Percentiles rank a stretch among this genome's conserved stretches.
These are phyloP conservation scores for Menura novaehollandiae DNA, from an alignment of 2,113 vertebrate genomes.

Conservation along the genomic window DNA sequence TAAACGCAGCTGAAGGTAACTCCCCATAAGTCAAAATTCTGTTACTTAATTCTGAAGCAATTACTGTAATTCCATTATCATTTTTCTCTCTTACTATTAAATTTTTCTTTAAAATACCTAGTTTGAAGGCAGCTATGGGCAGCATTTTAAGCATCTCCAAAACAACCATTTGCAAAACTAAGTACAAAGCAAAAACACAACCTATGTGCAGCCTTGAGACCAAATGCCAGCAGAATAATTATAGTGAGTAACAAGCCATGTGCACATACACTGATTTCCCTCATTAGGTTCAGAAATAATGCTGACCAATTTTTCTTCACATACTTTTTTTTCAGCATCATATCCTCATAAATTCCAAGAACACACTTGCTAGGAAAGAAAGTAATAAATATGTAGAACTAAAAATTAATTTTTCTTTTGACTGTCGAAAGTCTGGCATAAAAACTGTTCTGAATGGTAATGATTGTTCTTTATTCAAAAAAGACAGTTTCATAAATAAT, in stretches of 20 bases:
- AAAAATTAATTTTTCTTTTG: neutral
- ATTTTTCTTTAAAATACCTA: neutral
- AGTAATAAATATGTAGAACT: neutral
- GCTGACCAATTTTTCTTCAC: neutral
- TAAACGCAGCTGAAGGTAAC: neutral
- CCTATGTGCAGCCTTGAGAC: neutral
- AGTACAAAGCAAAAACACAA: neutral
- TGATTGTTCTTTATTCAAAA: neutral
- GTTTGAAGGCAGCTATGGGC: rapidly evolving
- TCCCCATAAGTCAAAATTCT: neutral
- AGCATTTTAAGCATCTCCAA: neutral
- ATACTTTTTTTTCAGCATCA: neutral
- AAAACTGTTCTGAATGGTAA: neutral
- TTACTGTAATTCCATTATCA: neutral
- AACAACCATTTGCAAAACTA: neutral
- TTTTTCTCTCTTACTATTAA: neutral
- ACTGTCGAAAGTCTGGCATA: neutral
- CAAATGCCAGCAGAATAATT: neutral
- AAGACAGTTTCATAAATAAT: neutral
- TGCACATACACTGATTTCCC: neutral
- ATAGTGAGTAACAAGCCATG: neutral
- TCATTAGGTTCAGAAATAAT: neutral
- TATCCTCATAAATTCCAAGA: neutral
- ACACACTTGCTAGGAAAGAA: neutral
- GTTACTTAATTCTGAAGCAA: neutral